phyloP scores from a whole-genome alignment of 1,140 invertebrate species.

The Ladona fulva region DNA sequence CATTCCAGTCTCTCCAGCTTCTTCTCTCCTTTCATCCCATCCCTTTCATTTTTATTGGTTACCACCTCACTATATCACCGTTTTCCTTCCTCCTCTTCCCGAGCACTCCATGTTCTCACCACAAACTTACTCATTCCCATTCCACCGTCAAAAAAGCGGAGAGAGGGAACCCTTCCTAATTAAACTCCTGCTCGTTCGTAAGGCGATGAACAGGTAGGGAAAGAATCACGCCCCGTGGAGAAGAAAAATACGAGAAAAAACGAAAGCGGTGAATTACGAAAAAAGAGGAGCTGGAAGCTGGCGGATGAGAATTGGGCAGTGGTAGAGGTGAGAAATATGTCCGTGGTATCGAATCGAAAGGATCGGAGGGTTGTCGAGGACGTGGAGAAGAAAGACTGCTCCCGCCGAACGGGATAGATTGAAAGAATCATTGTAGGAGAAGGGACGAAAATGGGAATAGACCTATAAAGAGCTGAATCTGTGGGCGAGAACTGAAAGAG shows the following conservation, averaged over 20 bases:
- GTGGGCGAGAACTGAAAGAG: too few species aligned
- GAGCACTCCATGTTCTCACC: background rate
- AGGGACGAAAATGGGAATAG: too few species aligned
- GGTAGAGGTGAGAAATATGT: background rate
- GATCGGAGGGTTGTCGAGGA: background rate
- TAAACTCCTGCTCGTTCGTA: background rate
- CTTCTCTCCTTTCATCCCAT: too few species aligned
- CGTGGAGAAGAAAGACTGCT: background rate
- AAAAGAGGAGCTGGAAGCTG: background rate
- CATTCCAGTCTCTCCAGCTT: too few species aligned
- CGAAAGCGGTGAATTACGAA: background rate
- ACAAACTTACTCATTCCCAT: background rate
- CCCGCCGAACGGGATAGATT: background rate
- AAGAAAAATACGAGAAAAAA: background rate
- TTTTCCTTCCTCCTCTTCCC: background rate
- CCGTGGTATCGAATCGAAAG: background rate
- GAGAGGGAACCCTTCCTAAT: background rate
- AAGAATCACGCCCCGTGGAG: background rate
- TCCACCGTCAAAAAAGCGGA: background rate
- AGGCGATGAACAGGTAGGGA: slow-evolving; percentile 1
- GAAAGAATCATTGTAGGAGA: too few species aligned
- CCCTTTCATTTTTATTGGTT: too few species aligned
- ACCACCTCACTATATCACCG: background rate
- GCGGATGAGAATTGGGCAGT: background rate
- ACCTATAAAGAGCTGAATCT: too few species aligned